A percentile compares a stretch with the other conserved stretches of the same genome.
These are phyloP conservation scores for Villa cingulata DNA, from an alignment of 2,888 invertebrate genomes.

Conservation along the genomic window DNA sequence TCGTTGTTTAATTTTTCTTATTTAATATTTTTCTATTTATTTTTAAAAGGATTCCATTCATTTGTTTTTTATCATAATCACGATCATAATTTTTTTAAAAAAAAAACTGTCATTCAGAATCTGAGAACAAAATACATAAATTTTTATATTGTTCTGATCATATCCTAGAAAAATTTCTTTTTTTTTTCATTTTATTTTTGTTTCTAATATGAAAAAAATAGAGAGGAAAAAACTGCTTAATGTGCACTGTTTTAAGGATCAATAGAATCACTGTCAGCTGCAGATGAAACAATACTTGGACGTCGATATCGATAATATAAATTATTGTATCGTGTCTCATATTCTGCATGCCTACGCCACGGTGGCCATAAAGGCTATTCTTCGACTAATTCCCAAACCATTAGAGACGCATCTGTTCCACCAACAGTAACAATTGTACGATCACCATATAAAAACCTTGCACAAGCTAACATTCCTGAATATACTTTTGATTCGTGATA, in stretches of 20 bases:
- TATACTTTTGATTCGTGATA: slow-evolving; percentile 81
- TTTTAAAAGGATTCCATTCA: too few relatives aligned
- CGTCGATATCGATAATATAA: slow-evolving; percentile 26
- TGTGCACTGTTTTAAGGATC: slow-evolving; percentile 16
- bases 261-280: slow-evolving; percentile 32
- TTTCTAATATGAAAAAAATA: too few relatives aligned
- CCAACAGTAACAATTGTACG: slow-evolving; percentile 73
- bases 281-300: slow-evolving; percentile 30
- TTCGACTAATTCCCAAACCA: slow-evolving; percentile 75
- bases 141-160: too few relatives aligned
- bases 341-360: slow-evolving; percentile 9
- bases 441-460: slow-evolving; percentile 76
- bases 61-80: too few relatives aligned
- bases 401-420: slow-evolving; percentile 74
- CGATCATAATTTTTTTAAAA: too few relatives aligned
- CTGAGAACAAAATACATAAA: too few relatives aligned
- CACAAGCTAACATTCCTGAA: slow-evolving; percentile 65
- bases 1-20: too few relatives aligned
- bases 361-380: slow-evolving; percentile 38
- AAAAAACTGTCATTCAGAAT: too few relatives aligned
- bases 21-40: too few relatives aligned
- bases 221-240: neutral
- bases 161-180: too few relatives aligned
- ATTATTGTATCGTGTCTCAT: slow-evolving; percentile 24
- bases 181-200: too few relatives aligned